Percentiles rank a stretch among this genome's conserved stretches.
These are phyloP conservation scores for Physella acuta DNA, from an alignment of 1,140 invertebrate genomes.

Conservation along the genomic window DNA sequence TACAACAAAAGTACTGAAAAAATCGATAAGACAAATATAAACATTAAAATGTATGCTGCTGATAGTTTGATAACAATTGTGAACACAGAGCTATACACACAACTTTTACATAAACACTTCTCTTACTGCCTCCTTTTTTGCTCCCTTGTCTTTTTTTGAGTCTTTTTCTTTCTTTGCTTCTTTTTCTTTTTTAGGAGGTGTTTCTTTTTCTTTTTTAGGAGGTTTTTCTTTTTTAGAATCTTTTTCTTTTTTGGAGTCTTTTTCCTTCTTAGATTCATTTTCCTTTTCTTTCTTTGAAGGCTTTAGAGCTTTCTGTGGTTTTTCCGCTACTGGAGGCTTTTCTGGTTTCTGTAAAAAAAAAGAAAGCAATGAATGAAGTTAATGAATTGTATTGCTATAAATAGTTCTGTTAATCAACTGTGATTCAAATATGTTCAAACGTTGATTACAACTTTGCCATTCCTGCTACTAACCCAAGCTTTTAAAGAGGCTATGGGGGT, in stretches of 20 bases:
- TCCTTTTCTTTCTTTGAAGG: slow-evolving; percentile 21
- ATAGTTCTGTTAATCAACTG: too few species aligned
- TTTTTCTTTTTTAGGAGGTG: neutral
- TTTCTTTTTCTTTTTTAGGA: neutral
- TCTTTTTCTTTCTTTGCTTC: slow-evolving; percentile 4
- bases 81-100: neutral
- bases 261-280: slow-evolving; percentile 1
- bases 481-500: too few species aligned
- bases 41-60: too few species aligned
- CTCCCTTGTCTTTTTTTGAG: neutral
- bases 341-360: slow-evolving; percentile 15
- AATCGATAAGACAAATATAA: too few species aligned
- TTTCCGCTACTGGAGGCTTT: slow-evolving; percentile 2
- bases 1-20: too few species aligned
- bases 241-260: slow-evolving; percentile 2
- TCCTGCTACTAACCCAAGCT: too few species aligned
- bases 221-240: neutral
- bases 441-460: too few species aligned
- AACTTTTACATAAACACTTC: slow-evolving; percentile 15
- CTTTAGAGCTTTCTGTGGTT: slow-evolving; percentile 15
- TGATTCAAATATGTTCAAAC: too few species aligned
- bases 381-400: too few species aligned
- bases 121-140: neutral
- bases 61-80: too few species aligned
- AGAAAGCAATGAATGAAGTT: too few species aligned